A percentile compares a stretch with the other conserved stretches of the same genome.
Conservation (phyloP, 2,888 invertebrate genomes). For the Leucophenga maculata region DNA sequence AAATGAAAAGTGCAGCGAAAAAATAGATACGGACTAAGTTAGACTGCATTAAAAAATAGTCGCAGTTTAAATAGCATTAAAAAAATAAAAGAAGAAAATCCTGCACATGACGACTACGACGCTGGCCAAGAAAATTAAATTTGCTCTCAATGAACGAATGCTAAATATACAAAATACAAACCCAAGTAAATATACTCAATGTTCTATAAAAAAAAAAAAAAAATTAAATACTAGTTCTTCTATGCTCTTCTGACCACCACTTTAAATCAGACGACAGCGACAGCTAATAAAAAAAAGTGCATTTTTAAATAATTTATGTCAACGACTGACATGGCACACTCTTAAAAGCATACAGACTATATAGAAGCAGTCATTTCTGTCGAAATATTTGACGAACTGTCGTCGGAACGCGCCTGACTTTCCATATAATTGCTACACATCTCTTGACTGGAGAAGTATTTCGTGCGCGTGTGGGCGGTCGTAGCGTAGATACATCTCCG, state of each 20-base stretch:
- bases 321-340: not conserved
- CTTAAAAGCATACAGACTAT: constrained; percentile 33
- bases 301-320: constrained; percentile 25
- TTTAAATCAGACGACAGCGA: not conserved
- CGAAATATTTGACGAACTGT: constrained; percentile 12
- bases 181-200: not conserved
- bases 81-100: constrained; percentile 52
- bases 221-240: not conserved
- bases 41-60: not conserved
- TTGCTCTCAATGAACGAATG: constrained; percentile 52
- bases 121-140: constrained; percentile 46
- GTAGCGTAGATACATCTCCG: not conserved
- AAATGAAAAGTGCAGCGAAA: not conserved
- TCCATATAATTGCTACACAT: too few species aligned
- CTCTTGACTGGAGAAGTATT: too few species aligned
- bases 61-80: constrained; percentile 50
- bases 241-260: not conserved
- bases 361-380: not conserved
- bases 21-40: not conserved
- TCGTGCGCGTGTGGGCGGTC: not conserved
- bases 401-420: not conserved
- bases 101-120: constrained; percentile 51
- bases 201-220: not conserved
- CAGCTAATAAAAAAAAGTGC: constrained; percentile 1
- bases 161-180: constrained; percentile 23